These are phyloP conservation scores for Drosophila multiciliata DNA, from an alignment of 2,888 invertebrate genomes.

Conservation along the genomic window DNA sequence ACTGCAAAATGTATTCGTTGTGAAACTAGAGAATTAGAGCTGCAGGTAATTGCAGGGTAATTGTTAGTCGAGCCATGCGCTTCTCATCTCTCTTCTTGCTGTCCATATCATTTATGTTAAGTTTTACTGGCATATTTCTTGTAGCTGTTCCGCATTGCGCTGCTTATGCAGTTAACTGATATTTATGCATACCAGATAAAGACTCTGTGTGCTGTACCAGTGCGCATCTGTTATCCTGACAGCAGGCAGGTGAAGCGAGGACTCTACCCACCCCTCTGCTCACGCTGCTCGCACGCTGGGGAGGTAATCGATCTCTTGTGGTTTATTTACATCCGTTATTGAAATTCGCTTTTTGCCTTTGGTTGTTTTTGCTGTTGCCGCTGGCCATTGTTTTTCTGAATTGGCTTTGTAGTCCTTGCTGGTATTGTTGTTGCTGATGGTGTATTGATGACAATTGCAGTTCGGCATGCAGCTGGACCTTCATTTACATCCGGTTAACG, in stretches of 20 bases:
- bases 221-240: constrained; percentile 76
- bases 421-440: constrained; percentile 36
- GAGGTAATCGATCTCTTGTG: constrained; percentile 83
- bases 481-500: constrained; percentile 77
- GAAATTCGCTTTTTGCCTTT: constrained; percentile 71
- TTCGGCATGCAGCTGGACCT: constrained; percentile 76
- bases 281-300: constrained; percentile 61
- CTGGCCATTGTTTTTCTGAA: constrained; percentile 70
- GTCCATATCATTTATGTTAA: constrained; percentile 30
- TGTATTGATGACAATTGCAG: constrained; percentile 76
- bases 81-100: neutral
- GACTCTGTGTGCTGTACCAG: constrained; percentile 47
- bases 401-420: constrained; percentile 64
- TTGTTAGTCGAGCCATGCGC: neutral
- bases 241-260: constrained; percentile 50
- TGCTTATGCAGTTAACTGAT: constrained; percentile 67
- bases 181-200: constrained; percentile 55
- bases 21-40: neutral
- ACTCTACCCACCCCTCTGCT: constrained; percentile 31
- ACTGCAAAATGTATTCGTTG: neutral
- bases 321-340: constrained; percentile 84
- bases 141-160: constrained; percentile 24
- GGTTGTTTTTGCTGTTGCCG: constrained; percentile 35
- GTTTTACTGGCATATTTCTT: constrained; percentile 32
- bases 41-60: constrained; percentile 15